Percentiles rank a stretch among this genome's conserved stretches.
These are phyloP conservation scores for Ciconia boyciana DNA, from an alignment of 2,113 vertebrate species.

Conservation along the genomic window DNA sequence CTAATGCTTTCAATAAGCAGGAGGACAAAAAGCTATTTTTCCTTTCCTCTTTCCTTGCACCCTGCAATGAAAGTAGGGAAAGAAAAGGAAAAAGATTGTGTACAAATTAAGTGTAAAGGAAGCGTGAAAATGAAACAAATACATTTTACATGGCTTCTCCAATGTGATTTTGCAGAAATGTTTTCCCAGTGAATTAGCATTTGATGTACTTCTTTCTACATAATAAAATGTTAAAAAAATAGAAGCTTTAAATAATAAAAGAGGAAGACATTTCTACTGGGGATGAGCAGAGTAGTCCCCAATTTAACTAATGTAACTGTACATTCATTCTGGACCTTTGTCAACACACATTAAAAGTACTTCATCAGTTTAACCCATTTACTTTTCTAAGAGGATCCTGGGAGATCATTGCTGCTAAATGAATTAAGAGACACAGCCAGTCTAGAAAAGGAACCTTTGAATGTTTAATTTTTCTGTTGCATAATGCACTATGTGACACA, in stretches of 20 bases:
- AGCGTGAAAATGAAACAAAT: neutral
- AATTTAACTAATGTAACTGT: neutral
- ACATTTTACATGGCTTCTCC: neutral
- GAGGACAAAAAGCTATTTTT: neutral
- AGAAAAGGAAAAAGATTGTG: neutral
- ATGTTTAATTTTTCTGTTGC: neutral
- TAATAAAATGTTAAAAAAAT: neutral
- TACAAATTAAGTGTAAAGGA: neutral
- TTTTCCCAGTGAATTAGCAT: neutral
- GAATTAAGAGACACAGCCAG: neutral
- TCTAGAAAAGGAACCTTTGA: neutral
- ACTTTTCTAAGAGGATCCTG: neutral
- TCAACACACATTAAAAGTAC: slow-evolving; percentile 64
- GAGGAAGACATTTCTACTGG: neutral
- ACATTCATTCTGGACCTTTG: slow-evolving; percentile 42
- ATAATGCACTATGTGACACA: neutral
- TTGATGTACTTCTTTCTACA: neutral
- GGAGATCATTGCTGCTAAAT: neutral
- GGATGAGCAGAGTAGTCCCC: neutral
- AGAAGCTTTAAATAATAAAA: slow-evolving; percentile 40
- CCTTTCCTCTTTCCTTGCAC: neutral
- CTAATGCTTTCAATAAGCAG: neutral
- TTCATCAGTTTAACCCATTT: slow-evolving; percentile 59
- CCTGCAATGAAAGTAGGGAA: neutral
- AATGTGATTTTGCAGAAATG: neutral